A percentile compares a stretch with the other conserved stretches of the same genome.
Evolutionary conservation across 2,113 vertebrate genomes (phyloP).

Genomic region (Hypomesus transpacificus): DNA sequence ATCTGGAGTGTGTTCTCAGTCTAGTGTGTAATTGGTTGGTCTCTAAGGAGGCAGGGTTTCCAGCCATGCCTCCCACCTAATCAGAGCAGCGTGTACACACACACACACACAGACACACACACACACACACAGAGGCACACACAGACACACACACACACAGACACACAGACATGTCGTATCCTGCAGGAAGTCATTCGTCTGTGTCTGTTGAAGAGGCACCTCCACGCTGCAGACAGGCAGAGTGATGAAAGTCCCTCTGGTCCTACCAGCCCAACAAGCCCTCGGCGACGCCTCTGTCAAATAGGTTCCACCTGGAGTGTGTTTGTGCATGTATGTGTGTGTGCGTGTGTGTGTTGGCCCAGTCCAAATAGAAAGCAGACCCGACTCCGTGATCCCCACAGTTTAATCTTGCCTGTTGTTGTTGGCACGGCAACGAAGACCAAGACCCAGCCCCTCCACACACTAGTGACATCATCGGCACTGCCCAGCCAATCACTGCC

Average conservation of each 20-base stretch:
- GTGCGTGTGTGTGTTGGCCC: conserved; percentile 3
- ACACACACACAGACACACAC: not conserved
- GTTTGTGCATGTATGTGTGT: not conserved
- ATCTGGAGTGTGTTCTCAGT: conserved; percentile 1
- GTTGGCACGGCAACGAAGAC: conserved; percentile 9
- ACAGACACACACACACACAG: not conserved
- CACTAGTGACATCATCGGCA: not conserved
- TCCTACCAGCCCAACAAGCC: too few species aligned
- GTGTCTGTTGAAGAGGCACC: too few species aligned
- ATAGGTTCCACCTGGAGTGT: not conserved
- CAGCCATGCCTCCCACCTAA: not conserved
- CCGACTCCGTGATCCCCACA: not conserved
- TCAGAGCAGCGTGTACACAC: too few species aligned
- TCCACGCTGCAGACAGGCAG: too few species aligned
- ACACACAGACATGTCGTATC: not conserved
- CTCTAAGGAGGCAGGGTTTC: conserved; percentile 15
- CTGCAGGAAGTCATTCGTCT: too few species aligned
- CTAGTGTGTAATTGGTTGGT: conserved; percentile 27
- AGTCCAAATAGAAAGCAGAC: conserved; percentile 11
- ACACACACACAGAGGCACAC: too few species aligned
- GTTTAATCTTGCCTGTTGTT: conserved; percentile 10
- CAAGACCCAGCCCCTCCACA: conserved; percentile 8
- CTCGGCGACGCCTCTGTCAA: not conserved
- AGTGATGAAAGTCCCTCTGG: too few species aligned
- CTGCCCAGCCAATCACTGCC: not conserved